Evolutionary conservation across 2,888 invertebrate genomes (phyloP), one percentile per base, ranked within the genome.

Genomic region (Acanthococcus lagerstroemiae): DNA sequence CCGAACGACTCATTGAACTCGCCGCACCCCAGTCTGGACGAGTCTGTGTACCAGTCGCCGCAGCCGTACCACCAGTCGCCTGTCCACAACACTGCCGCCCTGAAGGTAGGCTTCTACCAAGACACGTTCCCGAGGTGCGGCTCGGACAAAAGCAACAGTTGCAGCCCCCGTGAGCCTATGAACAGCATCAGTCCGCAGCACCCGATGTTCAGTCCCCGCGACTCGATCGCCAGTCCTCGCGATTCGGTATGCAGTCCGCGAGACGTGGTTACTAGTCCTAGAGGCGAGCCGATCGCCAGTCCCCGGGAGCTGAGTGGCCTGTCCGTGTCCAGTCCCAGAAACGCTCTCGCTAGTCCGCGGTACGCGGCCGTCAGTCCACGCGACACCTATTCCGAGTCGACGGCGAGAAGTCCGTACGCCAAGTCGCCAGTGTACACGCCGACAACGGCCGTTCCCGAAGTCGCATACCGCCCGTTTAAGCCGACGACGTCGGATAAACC

Each of bases 21-120:
- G 17, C 74, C 74, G 7, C 70, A 72, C 45, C 72, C 72, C 4
- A 73, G 73, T 67, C 27, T 72, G 5, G 72, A 72, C 60, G 73
- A 70, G 69, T 55, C 65, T 4, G 85, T 86, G 1, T 87, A 86
- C 72, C 82, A 83, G n/a, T 87, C 87, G 0, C 87, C 88, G 0
- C 81, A 75, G 48, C 73, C 60, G 71, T 75, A 68, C 22, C 70
- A 75, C 71, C 80, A 85, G 5, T 84, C 87, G 0, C 81, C 84
- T 15, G 80, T 87, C 21, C 66, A 67, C 30, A 65, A 67, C 26
- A 66, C 56, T 19, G 55, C 66, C 21, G 86, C 89, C 4, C 86
- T 91, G 4, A 81, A 90, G 71, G 90, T 90, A 37, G 91, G 91
- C 3, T 92, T 92, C 75, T 91, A 92, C 76, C 91, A 92, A 75